phyloP scores from a whole-genome alignment of 2,113 vertebrate species.

The Harpagus bidentatus region DNA sequence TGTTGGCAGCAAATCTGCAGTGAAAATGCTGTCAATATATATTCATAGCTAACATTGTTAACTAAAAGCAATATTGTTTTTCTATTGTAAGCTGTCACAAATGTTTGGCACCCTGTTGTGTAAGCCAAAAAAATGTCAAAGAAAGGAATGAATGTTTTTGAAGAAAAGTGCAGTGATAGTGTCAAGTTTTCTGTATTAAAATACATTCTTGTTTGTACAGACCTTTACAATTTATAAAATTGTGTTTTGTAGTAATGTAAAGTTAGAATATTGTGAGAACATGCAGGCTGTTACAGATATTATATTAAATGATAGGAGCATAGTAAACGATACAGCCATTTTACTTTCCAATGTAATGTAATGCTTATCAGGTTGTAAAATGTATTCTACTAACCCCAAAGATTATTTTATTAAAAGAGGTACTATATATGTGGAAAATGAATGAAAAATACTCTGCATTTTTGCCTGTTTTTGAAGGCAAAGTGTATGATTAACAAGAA shows the following conservation, averaged over 20 bases:
- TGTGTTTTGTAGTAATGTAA: conserved; percentile 26
- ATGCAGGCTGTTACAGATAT: neutral
- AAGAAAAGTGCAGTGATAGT: conserved; percentile 56
- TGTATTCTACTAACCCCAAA: neutral
- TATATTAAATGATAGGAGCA: neutral
- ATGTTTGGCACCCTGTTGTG: conserved; percentile 72
- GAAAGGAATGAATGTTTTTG: conserved; percentile 53
- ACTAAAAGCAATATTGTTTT: conserved; percentile 84
- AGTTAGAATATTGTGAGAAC: conserved; percentile 19
- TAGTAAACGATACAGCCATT: neutral
- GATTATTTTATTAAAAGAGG: neutral
- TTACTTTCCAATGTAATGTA: neutral
- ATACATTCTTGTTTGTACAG: conserved; percentile 16
- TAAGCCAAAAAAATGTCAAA: conserved; percentile 71
- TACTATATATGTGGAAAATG: neutral
- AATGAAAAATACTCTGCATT: neutral
- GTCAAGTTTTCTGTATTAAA: conserved; percentile 60
- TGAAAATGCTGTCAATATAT: conserved; percentile 81
- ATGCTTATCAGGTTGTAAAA: neutral
- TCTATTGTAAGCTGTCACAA: conserved; percentile 78
- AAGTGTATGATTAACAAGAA: neutral
- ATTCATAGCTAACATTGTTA: conserved; percentile 83
- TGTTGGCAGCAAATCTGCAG: conserved; percentile 74
- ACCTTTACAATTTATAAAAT: conserved; percentile 5
- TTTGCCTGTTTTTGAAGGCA: neutral